Evolutionary conservation across 2,888 invertebrate species (phyloP).

Genomic region (Parasteatoda lunata): DNA sequence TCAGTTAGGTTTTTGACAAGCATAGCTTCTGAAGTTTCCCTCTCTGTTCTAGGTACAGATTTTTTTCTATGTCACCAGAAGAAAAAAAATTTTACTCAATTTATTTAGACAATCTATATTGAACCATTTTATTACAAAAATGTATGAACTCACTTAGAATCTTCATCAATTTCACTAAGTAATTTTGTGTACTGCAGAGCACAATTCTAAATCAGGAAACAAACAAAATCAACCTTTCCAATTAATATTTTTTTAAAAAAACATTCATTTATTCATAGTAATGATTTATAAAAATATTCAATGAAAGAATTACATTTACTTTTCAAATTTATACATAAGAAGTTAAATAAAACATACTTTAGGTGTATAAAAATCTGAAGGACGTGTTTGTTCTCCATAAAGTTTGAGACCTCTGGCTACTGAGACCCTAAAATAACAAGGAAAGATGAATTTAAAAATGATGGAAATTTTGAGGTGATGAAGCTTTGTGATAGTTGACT

Average conservation of each 20-base stretch:
- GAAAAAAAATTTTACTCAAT: neutral
- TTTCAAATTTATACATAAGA: neutral
- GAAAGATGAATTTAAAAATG: neutral
- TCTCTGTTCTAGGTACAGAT: conserved; percentile 78
- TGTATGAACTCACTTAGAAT: conserved; percentile 79
- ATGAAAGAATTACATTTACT: neutral
- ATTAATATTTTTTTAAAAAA: neutral
- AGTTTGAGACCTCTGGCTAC: conserved; percentile 87
- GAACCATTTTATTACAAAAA: conserved; percentile 5
- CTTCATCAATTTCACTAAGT: conserved; percentile 84
- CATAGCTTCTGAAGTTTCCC: conserved; percentile 85
- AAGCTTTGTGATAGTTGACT: too few species aligned
- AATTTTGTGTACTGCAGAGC: conserved; percentile 90
- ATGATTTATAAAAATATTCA: neutral
- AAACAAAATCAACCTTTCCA: neutral
- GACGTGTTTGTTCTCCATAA: conserved; percentile 84
- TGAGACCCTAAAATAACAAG: conserved; percentile 80
- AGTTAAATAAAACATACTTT: conserved; percentile 75
- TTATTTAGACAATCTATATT: neutral
- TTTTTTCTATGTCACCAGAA: conserved; percentile 77
- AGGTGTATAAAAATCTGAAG: conserved; percentile 91
- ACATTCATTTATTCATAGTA: neutral
- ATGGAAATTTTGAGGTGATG: neutral
- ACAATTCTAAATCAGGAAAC: conserved; percentile 79
- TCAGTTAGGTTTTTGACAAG: conserved; percentile 85